Evolutionary conservation across 2,888 invertebrate species (phyloP), one percentile per base, ranked within the genome.

Genomic region (Malacosoma neustria): DNA sequence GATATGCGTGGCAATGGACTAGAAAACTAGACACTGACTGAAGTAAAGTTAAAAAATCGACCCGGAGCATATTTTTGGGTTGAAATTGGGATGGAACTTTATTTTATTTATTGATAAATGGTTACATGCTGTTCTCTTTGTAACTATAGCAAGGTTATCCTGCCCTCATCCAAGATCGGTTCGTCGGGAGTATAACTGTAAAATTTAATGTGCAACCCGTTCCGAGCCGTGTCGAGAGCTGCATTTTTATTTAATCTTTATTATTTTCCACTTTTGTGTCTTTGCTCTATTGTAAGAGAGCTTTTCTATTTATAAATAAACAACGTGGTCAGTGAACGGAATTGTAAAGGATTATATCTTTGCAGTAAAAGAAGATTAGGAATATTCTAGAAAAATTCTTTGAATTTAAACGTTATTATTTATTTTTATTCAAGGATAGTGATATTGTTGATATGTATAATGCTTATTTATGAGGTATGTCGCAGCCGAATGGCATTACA

Each of bases 301-400:
- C 22, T 3, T 5, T 9, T 22, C 9, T 22, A 3, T 22, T 22
- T 22, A 7, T 22, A 22, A 22, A 22, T 9, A 22, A 22, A 22
- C 22, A 22, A 7, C 22, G 22, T 22, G 22, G 22, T 22, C 22
- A 22, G 5, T 22, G 22, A 22, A 22, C 7, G 22, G 22, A 22
- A 22, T 22, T 22, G 22, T 9, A 22, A 22, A 22, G 6, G 5
- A 4, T 22, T 22, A 7, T 22, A 9, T 22, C 5, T 22, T 22
- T 22, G n/a, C n/a, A n/a, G n/a, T n/a, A 37, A 33, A 13, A 31
- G 14, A n/a, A 12, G 33, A 13, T 32, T 12, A 31, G 31, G 31
- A 31, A 31, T 31, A 31, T n/a, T n/a, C n/a, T n/a, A n/a, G n/a
- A n/a, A n/a, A n/a, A n/a, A n/a, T n/a, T n/a, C n/a, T n/a, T n/a